Conservation (phyloP, 2,113 vertebrate genomes). For the Ancistrus triradiatus region DNA sequence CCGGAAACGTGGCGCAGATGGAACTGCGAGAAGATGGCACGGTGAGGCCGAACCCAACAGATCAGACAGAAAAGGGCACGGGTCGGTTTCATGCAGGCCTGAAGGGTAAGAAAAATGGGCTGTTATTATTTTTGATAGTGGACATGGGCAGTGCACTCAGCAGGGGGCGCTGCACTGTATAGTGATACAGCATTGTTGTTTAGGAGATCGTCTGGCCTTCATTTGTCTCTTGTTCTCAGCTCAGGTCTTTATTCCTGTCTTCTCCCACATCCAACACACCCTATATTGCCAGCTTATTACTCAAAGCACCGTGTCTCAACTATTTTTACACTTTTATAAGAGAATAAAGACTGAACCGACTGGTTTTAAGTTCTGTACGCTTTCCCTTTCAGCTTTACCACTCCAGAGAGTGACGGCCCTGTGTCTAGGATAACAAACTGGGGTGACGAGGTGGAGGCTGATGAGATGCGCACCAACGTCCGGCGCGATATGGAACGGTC, state of each 20-base stretch:
- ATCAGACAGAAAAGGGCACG: slow-evolving; percentile 28
- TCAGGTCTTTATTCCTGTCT: no score
- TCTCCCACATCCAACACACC: no score
- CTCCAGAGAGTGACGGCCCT: slow-evolving; percentile 80
- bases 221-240: no score
- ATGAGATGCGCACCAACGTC: slow-evolving; percentile 80
- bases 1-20: slow-evolving; percentile 80
- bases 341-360: no score
- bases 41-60: slow-evolving; percentile 25
- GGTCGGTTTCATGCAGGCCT: slow-evolving; percentile 44
- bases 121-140: not conserved
- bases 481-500: slow-evolving; percentile 87
- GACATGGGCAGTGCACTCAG: not conserved
- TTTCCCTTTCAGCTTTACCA: slow-evolving; percentile 79
- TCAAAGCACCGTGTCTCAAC: no score
- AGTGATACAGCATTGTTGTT: no score
- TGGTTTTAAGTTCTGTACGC: no score
- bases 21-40: slow-evolving; percentile 58
- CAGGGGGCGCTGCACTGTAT: no score
- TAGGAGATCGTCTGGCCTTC: no score
- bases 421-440: slow-evolving; percentile 78
- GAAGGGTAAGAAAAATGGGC: slow-evolving; percentile 42
- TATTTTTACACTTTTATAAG: no score
- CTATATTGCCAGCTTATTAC: no score
- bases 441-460: slow-evolving; percentile 85